These are phyloP conservation scores for Labeo calbasu DNA, from an alignment of 2,797 vertebrate genomes.

Conservation along the genomic window DNA sequence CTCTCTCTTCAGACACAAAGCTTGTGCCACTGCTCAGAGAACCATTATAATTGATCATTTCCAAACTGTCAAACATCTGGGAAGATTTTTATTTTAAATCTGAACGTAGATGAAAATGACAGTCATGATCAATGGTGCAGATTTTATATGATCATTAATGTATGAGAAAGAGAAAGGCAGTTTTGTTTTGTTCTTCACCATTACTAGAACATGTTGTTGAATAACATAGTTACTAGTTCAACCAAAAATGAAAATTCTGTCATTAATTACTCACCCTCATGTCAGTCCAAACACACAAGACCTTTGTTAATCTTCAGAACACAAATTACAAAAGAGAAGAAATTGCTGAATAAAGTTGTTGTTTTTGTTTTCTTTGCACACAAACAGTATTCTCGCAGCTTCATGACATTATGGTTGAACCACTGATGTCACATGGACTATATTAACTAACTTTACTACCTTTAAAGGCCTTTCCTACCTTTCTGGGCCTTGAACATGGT, in stretches of 20 bases:
- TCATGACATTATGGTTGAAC: too few species aligned
- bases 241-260: background rate
- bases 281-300: too few species aligned
- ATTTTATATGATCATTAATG: background rate
- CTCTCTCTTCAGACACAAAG: slow-evolving; percentile 12
- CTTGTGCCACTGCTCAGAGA: slow-evolving; percentile 27
- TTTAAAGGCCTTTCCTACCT: too few species aligned
- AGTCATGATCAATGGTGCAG: background rate
- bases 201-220: slow-evolving; percentile 11
- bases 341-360: too few species aligned
- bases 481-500: too few species aligned
- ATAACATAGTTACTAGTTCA: background rate
- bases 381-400: too few species aligned
- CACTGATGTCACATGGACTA: too few species aligned
- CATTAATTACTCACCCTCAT: too few species aligned
- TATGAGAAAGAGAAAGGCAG: background rate
- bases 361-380: too few species aligned
- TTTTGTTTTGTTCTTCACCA: background rate
- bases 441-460: too few species aligned
- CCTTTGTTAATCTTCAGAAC: too few species aligned
- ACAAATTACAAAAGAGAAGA: too few species aligned
- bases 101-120: background rate
- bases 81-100: slow-evolving; percentile 10
- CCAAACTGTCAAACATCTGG: slow-evolving; percentile 39
- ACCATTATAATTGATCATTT: slow-evolving; percentile 41